Evolutionary conservation across 2,888 invertebrate species (phyloP).

Genomic region (Eugnorisma glareosa): DNA sequence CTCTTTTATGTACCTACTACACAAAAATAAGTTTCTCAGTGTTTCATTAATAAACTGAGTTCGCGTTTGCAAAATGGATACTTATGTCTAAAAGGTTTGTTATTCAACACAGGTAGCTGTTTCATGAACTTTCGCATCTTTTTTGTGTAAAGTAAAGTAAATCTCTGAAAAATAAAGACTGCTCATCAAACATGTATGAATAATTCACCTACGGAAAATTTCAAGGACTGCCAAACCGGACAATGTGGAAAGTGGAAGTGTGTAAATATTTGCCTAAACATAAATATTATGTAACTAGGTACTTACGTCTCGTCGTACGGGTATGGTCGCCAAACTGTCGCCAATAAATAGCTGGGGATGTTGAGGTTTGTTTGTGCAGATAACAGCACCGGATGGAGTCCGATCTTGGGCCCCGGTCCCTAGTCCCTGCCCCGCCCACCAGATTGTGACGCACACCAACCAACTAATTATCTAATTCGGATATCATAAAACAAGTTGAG

Average conservation of each 20-base stretch:
- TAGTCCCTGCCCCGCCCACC: constrained; percentile 16
- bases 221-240: constrained; percentile 4
- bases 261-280: constrained; percentile 37
- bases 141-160: constrained; percentile 4
- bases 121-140: neutral
- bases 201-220: constrained; percentile 11
- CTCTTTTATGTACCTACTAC: neutral
- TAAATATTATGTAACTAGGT: constrained; percentile 55
- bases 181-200: neutral
- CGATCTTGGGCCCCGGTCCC: constrained; percentile 37
- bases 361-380: constrained; percentile 79
- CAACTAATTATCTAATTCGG: constrained; percentile 53
- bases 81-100: neutral
- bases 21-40: neutral
- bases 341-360: constrained; percentile 70
- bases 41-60: no score
- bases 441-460: constrained; percentile 37
- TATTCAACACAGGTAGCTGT: neutral
- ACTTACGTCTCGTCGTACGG: constrained; percentile 54
- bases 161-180: neutral
- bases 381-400: constrained; percentile 74
- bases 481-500: constrained; percentile 58
- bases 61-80: neutral
- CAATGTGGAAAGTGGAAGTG: constrained; percentile 10
- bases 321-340: constrained; percentile 69